Evolutionary conservation across 1,140 invertebrate species (phyloP), one percentile per base, ranked within the genome.

Genomic region (Rhynchophorus ferrugineus): DNA sequence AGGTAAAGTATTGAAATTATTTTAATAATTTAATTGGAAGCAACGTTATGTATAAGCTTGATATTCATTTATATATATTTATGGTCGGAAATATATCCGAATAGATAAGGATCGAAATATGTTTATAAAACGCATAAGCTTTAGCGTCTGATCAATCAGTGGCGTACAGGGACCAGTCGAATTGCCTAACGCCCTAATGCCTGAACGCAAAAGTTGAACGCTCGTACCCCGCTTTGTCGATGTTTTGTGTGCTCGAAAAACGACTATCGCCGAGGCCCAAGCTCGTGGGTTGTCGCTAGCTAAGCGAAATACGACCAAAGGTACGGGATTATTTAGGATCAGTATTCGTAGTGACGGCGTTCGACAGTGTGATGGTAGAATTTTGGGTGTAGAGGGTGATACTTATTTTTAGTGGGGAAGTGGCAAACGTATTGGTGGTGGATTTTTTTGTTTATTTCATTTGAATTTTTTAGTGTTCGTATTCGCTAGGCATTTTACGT

Each of bases 371-470:
- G 24, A 29, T 29, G 24, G 11, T 6, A 29, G 50, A 42, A 49
- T 57, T 59, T 61, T 56, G 41, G 41, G 48, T 53, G 56, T 61
- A 55, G 44, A 58, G 57, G 56, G 57, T 51, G 50, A 51, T 62
- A 49, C 54, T 48, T 61, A 38, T 29, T 29, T 60, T 59, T 49
- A 59, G 61, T 58, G 54, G 61, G 61, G 38, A 44, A 52, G 58
- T 59, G 60, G 60, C 45, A 52, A 53, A 49, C 49, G 49, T 45
- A 54, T 41, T 34, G 49, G 56, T 44, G 49, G 35, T 29, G 39
- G 48, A 50, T 53, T 37, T 59, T 62, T 60, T 60, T 61, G 58
- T 62, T 62, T 62, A 49, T 60, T 61, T 59, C 24, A 38, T 47
- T 44, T 36, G n/a, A n/a, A 51, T 49, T 57, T 57, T 53, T 41